These are phyloP conservation scores for Cotesia chilonis DNA, from an alignment of 1,140 invertebrate species.

Conservation along the genomic window DNA sequence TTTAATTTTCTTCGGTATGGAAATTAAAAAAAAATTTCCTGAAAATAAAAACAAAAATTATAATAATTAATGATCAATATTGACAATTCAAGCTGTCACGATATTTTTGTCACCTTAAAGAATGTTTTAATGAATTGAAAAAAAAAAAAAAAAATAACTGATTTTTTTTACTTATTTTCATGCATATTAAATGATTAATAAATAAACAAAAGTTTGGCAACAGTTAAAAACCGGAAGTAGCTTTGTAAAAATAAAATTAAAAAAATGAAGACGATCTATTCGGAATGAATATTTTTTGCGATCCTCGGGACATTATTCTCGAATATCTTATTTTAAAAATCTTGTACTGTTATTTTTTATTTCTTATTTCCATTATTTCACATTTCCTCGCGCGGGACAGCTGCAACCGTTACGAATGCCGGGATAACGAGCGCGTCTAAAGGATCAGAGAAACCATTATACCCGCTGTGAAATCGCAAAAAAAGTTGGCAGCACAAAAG, in stretches of 20 bases:
- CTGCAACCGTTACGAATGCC: conserved; percentile 62
- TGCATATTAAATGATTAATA: neutral
- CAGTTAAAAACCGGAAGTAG: neutral
- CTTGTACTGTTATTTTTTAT: conserved; percentile 17
- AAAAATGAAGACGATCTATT: neutral
- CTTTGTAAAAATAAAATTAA: neutral
- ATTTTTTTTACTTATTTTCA: no score
- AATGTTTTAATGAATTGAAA: no score
- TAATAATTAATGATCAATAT: no score
- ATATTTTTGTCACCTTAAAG: no score
- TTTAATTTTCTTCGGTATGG: no score
- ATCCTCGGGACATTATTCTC: neutral
- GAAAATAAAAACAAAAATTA: no score
- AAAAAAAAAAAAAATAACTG: no score
- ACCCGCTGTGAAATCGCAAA: conserved; percentile 59
- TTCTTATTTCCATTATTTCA: conserved; percentile 43
- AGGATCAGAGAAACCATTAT: conserved; percentile 61
- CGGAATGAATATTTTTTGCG: neutral
- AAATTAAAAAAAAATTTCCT: no score
- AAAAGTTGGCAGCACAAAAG: conserved; percentile 58
- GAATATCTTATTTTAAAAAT: neutral
- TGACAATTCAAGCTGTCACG: no score
- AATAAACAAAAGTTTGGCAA: neutral
- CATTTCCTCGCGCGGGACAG: conserved; percentile 50
- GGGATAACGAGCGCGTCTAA: conserved; percentile 64